phyloP scores from a whole-genome alignment of 2,888 invertebrate genomes.

The Shargacucullia verbasci region DNA sequence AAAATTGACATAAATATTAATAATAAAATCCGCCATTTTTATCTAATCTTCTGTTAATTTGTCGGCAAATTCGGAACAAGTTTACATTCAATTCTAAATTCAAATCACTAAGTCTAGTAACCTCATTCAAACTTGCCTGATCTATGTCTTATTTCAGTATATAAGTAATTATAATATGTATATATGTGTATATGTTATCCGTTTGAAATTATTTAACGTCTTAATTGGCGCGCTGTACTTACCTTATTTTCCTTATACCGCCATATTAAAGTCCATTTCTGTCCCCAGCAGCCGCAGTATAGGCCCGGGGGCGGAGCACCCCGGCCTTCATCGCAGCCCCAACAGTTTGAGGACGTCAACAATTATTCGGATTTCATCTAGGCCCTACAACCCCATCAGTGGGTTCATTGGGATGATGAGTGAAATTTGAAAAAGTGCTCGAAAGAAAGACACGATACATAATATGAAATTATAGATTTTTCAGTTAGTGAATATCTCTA shows the following conservation, averaged over 20 bases:
- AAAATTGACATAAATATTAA: too few species aligned
- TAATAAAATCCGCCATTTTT: too few species aligned
- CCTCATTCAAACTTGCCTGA: too few species aligned
- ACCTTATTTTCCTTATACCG: too few species aligned
- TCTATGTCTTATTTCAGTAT: too few species aligned
- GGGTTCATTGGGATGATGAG: slow-evolving; percentile 7
- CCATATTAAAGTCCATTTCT: slow-evolving; percentile 28
- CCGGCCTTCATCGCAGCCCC: slow-evolving; percentile 74
- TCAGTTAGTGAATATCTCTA: too few species aligned
- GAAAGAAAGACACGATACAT: background rate
- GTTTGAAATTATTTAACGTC: background rate
- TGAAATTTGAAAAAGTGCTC: background rate
- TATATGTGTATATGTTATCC: background rate
- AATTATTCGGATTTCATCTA: slow-evolving; percentile 78
- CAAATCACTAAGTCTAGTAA: too few species aligned
- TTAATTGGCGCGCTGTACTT: background rate
- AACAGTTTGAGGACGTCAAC: slow-evolving; percentile 84
- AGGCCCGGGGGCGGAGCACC: slow-evolving; percentile 79
- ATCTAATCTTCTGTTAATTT: too few species aligned
- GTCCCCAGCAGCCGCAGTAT: slow-evolving; percentile 91
- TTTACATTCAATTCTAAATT: too few species aligned
- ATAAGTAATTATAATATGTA: too few species aligned
- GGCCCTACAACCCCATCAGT: slow-evolving; percentile 21
- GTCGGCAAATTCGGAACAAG: too few species aligned
- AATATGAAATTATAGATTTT: too few species aligned